phyloP scores from a whole-genome alignment of 2,888 invertebrate species.

The Stenolophus ochropezus region DNA sequence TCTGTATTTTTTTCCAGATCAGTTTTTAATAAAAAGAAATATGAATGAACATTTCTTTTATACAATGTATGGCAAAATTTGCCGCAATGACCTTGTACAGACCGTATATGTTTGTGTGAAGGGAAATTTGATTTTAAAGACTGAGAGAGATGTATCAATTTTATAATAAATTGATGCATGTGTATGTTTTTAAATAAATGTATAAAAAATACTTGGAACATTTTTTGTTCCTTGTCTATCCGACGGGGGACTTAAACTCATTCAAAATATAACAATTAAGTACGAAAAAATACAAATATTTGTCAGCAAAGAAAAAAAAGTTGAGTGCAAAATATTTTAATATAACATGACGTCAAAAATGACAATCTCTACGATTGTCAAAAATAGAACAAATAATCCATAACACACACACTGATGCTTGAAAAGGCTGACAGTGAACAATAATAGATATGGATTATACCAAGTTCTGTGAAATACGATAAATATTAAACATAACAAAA shows the following conservation, averaged over 20 bases:
- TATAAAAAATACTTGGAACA: constrained; percentile 13
- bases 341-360: too few species aligned
- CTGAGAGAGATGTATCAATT: constrained; percentile 39
- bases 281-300: too few species aligned
- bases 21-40: constrained; percentile 59
- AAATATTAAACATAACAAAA: too few species aligned
- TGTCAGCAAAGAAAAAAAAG: too few species aligned
- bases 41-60: constrained; percentile 23
- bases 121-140: constrained; percentile 23
- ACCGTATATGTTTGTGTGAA: constrained; percentile 8
- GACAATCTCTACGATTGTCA: too few species aligned
- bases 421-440: too few species aligned
- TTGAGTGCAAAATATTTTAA: too few species aligned
- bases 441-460: too few species aligned
- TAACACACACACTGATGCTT: too few species aligned
- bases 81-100: constrained; percentile 23
- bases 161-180: constrained; percentile 25
- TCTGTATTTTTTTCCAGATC: constrained; percentile 59
- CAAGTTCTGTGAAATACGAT: too few species aligned
- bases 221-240: neutral
- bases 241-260: neutral
- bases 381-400: too few species aligned
- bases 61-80: constrained; percentile 19
- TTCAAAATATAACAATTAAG: too few species aligned
- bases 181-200: constrained; percentile 46